Evolutionary conservation across 2,888 invertebrate genomes (phyloP).

Genomic region (Melitaea athalia): DNA sequence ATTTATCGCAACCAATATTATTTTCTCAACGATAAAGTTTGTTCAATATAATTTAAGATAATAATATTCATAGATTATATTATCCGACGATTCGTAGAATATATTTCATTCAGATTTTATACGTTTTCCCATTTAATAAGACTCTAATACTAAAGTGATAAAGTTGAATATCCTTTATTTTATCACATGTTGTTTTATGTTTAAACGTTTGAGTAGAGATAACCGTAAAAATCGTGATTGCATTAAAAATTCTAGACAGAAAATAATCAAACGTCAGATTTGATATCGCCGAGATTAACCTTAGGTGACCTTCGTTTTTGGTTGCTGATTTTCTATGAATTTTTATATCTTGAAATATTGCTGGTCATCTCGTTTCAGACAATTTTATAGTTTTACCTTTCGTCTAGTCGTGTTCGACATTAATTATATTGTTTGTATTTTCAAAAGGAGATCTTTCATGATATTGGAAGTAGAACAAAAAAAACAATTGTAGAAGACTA

Average conservation of each 20-base stretch:
- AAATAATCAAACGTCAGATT: conserved; percentile 14
- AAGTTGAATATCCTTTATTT: background rate
- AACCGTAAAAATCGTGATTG: conserved; percentile 7
- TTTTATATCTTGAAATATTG: background rate
- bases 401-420: too few relatives aligned
- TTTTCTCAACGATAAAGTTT: conserved; percentile 24
- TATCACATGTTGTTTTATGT: background rate
- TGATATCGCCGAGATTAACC: background rate
- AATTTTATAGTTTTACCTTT: background rate
- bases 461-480: conserved; percentile 16
- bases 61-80: conserved; percentile 27
- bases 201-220: conserved; percentile 1
- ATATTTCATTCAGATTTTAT: conserved; percentile 4
- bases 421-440: background rate
- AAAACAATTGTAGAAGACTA: conserved; percentile 35
- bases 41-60: conserved; percentile 25
- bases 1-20: conserved; percentile 34
- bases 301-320: background rate
- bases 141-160: background rate
- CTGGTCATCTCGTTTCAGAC: background rate
- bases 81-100: conserved; percentile 9
- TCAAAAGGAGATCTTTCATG: background rate
- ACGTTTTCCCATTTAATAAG: background rate
- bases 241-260: conserved; percentile 19
- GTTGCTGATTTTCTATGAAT: background rate